phyloP scores from a whole-genome alignment of 1,140 invertebrate genomes.

The Ceratina calcarata region DNA sequence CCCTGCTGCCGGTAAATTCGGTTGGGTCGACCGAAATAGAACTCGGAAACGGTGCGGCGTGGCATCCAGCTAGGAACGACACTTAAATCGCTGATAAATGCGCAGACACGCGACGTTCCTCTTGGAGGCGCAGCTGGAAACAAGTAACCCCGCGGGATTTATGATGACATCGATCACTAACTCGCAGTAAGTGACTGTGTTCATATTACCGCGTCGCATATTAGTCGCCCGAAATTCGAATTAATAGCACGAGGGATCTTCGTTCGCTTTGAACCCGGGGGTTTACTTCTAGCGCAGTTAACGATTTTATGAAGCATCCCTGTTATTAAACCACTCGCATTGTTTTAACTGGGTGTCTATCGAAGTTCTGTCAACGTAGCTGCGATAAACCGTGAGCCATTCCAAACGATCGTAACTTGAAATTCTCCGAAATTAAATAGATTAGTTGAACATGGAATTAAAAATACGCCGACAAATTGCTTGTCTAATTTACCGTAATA shows the following conservation, averaged over 20 bases:
- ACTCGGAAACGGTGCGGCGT: not conserved
- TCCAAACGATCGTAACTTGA: too few species aligned
- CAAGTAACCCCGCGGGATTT: constrained; percentile 32
- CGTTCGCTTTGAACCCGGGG: not conserved
- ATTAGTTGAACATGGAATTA: too few species aligned
- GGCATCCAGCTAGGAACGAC: constrained; percentile 6
- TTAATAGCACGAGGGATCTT: not conserved
- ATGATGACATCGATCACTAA: constrained; percentile 29
- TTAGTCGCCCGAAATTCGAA: constrained; percentile 9
- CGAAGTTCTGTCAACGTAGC: too few species aligned
- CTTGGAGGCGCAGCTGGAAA: constrained; percentile 14
- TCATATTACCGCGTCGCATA: constrained; percentile 14
- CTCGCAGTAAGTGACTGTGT: not conserved
- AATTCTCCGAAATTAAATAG: too few species aligned
- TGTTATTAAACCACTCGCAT: too few species aligned
- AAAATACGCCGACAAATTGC: too few species aligned
- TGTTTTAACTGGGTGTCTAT: too few species aligned
- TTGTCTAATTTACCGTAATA: too few species aligned
- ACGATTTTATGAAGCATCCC: too few species aligned
- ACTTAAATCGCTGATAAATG: constrained; percentile 54
- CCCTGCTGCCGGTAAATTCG: not conserved
- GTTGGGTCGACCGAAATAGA: constrained; percentile 11
- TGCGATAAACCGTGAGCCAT: too few species aligned
- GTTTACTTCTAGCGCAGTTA: not conserved
- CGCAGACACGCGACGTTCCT: constrained; percentile 34